Evolutionary conservation across 2,797 vertebrate genomes (phyloP), one percentile per base, ranked within the genome.

Genomic region (Uromys caudimaculatus): DNA sequence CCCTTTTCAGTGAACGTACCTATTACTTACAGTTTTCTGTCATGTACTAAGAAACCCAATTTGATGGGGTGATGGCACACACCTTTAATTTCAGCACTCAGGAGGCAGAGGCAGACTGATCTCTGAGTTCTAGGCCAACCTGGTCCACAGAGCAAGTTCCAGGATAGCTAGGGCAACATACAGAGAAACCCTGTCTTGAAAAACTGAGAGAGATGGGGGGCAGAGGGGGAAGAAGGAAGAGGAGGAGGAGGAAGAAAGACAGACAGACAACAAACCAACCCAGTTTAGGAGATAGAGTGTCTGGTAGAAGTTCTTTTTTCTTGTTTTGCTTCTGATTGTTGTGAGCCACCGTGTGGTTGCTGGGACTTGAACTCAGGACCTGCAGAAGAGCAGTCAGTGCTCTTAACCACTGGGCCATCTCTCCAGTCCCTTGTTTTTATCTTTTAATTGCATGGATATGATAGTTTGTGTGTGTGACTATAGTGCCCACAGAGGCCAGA

Each of bases 11-110:
- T 38, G 11, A 67, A 21, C 13, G 78, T 87, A 85, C 47, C 16
- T 96, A 41, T 44, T 95, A 50, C 58, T 93, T 89, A 79, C 16
- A 14, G 75, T 69, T 90, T 97, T 94, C 67, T 94, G 44, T 77
- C 88, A 44, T 81, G 17, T 50, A 9, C 87, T 56, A 89, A 96
- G 87, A 93, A 94, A 76, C 9, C 38, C n/a, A 92, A 19, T 78
- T 91, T 62, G 24, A 67, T 67, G 13, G 62, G 29, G n/a, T 71
- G 69, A 3, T 71, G 17, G 17, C 12, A 0, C 29, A 32, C 29
- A 11, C 29, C 62, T 71, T 19, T 71, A 71, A 71, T 71, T 9
- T 3, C 35, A n/a, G 16, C 69, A 71, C 16, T 38, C n/a, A 19
- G n/a, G 35, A 71, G 67, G 69, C 69, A 71, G 17, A 71, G n/a